These are phyloP conservation scores for Muscicapa adusta DNA, from an alignment of 2,113 vertebrate species.

Conservation along the genomic window DNA sequence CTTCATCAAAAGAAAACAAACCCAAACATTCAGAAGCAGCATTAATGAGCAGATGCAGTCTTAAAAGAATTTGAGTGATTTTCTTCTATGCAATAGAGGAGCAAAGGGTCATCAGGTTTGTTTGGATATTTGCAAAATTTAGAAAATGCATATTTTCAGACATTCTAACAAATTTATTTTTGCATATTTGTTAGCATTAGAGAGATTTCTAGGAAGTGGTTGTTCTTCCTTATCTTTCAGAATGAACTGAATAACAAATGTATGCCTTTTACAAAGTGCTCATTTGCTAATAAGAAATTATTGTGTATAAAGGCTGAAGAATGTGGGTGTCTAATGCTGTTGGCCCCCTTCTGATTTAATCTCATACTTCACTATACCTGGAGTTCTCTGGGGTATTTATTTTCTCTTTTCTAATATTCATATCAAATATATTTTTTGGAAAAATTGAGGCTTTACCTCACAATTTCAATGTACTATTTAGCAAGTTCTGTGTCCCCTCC, in stretches of 20 bases:
- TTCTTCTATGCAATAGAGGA: neutral
- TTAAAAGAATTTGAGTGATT: neutral
- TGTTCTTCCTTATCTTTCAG: neutral
- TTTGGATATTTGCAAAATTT: neutral
- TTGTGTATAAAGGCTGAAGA: neutral
- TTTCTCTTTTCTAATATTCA: neutral
- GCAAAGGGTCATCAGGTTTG: neutral
- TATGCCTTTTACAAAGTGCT: neutral
- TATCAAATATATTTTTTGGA: neutral
- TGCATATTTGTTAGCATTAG: neutral
- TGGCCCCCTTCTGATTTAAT: neutral
- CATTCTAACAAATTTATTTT: neutral
- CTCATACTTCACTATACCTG: neutral
- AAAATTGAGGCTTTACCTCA: neutral
- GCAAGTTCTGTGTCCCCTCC: fast-evolving
- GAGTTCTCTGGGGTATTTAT: neutral
- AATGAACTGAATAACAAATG: neutral
- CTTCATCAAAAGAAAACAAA: neutral
- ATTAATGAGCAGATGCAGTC: neutral
- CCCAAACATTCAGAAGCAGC: neutral
- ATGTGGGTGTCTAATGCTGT: neutral
- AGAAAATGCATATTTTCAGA: neutral
- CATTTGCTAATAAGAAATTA: neutral
- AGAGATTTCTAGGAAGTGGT: neutral
- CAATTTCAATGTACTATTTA: neutral